Percentiles rank a stretch among this genome's conserved stretches.
phyloP scores from a whole-genome alignment of 1,140 invertebrate species.

The Paramacrobiotus metropolitanus region DNA sequence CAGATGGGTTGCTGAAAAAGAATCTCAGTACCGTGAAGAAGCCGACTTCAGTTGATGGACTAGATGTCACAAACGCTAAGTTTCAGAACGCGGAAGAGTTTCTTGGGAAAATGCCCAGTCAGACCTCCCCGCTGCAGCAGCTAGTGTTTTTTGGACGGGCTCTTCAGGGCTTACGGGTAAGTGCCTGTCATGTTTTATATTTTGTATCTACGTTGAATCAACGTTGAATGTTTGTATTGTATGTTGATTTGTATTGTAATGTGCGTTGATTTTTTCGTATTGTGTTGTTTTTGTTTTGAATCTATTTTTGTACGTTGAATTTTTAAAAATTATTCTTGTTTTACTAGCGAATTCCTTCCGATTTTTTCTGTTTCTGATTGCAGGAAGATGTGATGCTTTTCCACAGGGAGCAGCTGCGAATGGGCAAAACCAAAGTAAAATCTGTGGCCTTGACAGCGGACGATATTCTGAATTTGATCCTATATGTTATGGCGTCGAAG shows the following conservation, averaged over 20 bases:
- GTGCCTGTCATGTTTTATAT: too few species aligned
- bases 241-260: not conserved
- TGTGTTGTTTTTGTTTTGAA: too few species aligned
- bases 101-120: not conserved
- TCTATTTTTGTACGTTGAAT: too few species aligned
- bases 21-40: not conserved
- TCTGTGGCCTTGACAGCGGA: not conserved
- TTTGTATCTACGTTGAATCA: not conserved
- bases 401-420: not conserved
- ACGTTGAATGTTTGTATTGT: not conserved
- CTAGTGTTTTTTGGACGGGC: not conserved
- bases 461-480: not conserved
- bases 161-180: not conserved
- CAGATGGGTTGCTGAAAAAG: not conserved
- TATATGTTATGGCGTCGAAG: not conserved
- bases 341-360: too few species aligned
- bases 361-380: not conserved
- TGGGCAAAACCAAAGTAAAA: not conserved
- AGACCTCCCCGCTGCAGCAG: constrained; percentile 4
- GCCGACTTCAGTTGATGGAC: not conserved
- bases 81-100: not conserved
- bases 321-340: too few species aligned
- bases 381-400: not conserved
- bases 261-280: too few species aligned
- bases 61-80: not conserved